Conservation (phyloP, 2,888 invertebrate genomes). For the Mellilla xanthometata region DNA sequence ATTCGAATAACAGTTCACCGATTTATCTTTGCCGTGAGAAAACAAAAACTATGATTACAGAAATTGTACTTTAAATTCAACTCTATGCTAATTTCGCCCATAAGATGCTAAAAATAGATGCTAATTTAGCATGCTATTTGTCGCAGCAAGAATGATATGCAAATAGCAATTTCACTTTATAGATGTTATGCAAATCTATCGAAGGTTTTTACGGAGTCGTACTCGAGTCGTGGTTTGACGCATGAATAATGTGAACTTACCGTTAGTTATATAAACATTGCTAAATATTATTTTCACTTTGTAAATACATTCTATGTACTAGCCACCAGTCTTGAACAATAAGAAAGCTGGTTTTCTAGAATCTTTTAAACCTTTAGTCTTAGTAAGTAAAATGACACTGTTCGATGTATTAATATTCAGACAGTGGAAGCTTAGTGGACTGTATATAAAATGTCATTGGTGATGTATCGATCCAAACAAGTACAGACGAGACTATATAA, state of each 20-base stretch:
- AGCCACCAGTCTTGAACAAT: too few species aligned
- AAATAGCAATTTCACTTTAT: conserved; percentile 41
- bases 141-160: conserved; percentile 40
- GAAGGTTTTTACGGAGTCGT: conserved; percentile 24
- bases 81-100: not conserved
- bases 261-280: conserved; percentile 5
- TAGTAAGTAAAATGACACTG: too few species aligned
- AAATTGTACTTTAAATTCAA: conserved; percentile 8
- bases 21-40: conserved; percentile 40
- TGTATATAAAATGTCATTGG: too few species aligned
- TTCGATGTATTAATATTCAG: too few species aligned
- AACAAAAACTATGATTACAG: conserved; percentile 40
- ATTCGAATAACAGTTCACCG: conserved; percentile 11
- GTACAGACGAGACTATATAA: too few species aligned
- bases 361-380: too few species aligned
- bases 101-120: conserved; percentile 1
- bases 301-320: not conserved
- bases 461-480: too few species aligned
- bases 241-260: conserved; percentile 6
- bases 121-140: conserved; percentile 3
- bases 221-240: conserved; percentile 10
- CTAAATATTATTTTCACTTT: conserved; percentile 7
- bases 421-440: too few species aligned
- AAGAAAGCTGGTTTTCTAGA: too few species aligned
- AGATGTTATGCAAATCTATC: conserved; percentile 38